A percentile compares a stretch with the other conserved stretches of the same genome.
These are phyloP conservation scores for Netelia fuscicornis DNA, from an alignment of 2,888 invertebrate genomes.

Conservation along the genomic window DNA sequence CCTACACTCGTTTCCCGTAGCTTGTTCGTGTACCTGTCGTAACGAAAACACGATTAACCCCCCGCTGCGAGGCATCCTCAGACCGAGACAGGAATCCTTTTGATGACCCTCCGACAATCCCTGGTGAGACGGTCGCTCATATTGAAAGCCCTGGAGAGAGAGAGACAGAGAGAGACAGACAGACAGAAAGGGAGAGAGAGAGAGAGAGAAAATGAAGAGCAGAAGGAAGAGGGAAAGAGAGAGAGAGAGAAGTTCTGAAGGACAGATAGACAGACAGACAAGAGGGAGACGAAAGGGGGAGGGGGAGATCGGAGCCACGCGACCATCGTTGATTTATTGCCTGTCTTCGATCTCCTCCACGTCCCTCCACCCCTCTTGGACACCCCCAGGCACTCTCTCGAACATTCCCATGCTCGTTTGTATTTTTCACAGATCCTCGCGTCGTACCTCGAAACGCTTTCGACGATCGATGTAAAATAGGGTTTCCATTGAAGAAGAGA, in stretches of 20 bases:
- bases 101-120: slow-evolving; percentile 62
- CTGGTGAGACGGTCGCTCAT: slow-evolving; percentile 53
- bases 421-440: slow-evolving; percentile 11
- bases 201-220: no score
- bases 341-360: slow-evolving; percentile 50
- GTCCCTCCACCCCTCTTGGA: slow-evolving; percentile 41
- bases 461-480: slow-evolving; percentile 37
- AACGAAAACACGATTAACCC: slow-evolving; percentile 78
- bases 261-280: slow-evolving; percentile 2
- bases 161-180: background rate
- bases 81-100: slow-evolving; percentile 62
- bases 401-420: slow-evolving; percentile 16
- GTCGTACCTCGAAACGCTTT: slow-evolving; percentile 58
- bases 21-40: slow-evolving; percentile 73
- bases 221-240: background rate
- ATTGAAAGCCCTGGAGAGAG: slow-evolving; percentile 35
- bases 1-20: background rate
- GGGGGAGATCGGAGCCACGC: slow-evolving; percentile 51
- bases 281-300: slow-evolving; percentile 15
- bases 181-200: background rate
- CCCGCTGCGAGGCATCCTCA: slow-evolving; percentile 66
- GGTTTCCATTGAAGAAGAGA: slow-evolving; percentile 35
- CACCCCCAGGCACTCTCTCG: slow-evolving; percentile 33
- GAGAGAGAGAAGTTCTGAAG: background rate
- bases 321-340: slow-evolving; percentile 64